These are phyloP conservation scores for Drosophila borealis DNA, from an alignment of 2,888 invertebrate genomes.

Conservation along the genomic window DNA sequence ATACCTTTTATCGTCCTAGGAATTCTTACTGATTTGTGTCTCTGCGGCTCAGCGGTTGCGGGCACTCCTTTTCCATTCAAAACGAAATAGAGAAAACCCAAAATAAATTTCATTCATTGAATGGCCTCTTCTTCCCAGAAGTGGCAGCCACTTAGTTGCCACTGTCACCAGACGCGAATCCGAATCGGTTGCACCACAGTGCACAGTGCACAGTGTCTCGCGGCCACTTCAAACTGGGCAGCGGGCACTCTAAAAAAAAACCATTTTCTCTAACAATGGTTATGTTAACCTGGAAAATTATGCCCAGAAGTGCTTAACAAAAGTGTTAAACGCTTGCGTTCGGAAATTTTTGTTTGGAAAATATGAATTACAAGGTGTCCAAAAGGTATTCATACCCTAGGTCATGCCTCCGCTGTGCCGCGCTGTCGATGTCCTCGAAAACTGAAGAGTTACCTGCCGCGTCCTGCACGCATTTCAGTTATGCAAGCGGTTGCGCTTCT, in stretches of 20 bases:
- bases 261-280: constrained; percentile 44
- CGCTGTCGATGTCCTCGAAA: constrained; percentile 40
- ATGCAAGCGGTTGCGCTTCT: constrained; percentile 40
- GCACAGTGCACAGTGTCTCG: constrained; percentile 50
- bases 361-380: constrained; percentile 75
- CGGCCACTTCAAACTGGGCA: constrained; percentile 66
- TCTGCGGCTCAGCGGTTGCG: constrained; percentile 18
- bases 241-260: constrained; percentile 21
- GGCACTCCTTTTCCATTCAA: constrained; percentile 63
- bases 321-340: constrained; percentile 75
- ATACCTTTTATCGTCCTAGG: constrained; percentile 56
- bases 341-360: constrained; percentile 73
- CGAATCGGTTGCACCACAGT: constrained; percentile 33
- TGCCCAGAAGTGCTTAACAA: constrained; percentile 52
- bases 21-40: constrained; percentile 50
- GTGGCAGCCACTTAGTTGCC: constrained; percentile 45
- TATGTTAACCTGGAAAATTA: constrained; percentile 61
- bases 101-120: constrained; percentile 53
- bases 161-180: constrained; percentile 45
- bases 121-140: constrained; percentile 55
- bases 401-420: constrained; percentile 52
- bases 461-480: constrained; percentile 50
- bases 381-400: constrained; percentile 15
- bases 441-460: constrained; percentile 64
- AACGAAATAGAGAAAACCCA: constrained; percentile 2